These are phyloP conservation scores for Nematolebias whitei DNA, from an alignment of 2,113 vertebrate genomes.

Conservation along the genomic window DNA sequence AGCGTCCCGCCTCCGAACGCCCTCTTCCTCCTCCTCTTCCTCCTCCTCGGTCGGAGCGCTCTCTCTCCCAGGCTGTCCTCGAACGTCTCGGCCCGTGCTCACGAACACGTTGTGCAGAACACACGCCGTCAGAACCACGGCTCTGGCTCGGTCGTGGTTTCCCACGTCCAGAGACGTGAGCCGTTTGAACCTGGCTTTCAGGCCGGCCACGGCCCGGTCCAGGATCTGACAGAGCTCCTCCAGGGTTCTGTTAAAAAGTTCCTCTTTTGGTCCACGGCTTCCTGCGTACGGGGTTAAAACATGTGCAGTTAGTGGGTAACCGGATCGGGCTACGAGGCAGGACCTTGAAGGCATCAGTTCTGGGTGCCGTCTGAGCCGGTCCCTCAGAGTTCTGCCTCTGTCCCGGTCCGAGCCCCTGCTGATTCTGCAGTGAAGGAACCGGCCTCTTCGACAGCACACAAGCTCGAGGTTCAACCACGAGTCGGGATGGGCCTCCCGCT, in stretches of 20 bases:
- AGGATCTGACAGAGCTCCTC: constrained; percentile 61
- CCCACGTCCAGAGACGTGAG: constrained; percentile 75
- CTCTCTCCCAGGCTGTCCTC: constrained; percentile 50
- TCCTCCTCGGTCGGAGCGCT: constrained; percentile 1
- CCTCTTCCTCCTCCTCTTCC: constrained; percentile 58
- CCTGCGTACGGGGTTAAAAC: constrained; percentile 70
- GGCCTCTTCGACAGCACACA: constrained; percentile 62
- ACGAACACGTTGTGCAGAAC: constrained; percentile 76
- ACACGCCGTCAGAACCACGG: constrained; percentile 73
- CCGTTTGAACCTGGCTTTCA: constrained; percentile 72
- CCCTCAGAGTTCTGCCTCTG: constrained; percentile 51
- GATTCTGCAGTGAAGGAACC: constrained; percentile 73
- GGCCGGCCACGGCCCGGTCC: constrained; percentile 56
- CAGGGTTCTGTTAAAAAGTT: constrained; percentile 69
- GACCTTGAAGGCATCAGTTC: constrained; percentile 67
- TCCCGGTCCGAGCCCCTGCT: constrained; percentile 62
- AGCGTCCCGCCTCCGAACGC: constrained; percentile 58
- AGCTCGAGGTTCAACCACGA: constrained; percentile 79
- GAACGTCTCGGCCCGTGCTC: constrained; percentile 49
- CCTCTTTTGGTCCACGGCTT: constrained; percentile 50
- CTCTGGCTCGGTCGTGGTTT: constrained; percentile 67
- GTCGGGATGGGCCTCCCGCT: constrained; percentile 61
- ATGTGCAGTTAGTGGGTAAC: constrained; percentile 66
- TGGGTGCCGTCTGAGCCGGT: constrained; percentile 56
- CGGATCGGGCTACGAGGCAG: constrained; percentile 70